phyloP scores from a whole-genome alignment of 2,113 vertebrate genomes.

The Pygoscelis adeliae region DNA sequence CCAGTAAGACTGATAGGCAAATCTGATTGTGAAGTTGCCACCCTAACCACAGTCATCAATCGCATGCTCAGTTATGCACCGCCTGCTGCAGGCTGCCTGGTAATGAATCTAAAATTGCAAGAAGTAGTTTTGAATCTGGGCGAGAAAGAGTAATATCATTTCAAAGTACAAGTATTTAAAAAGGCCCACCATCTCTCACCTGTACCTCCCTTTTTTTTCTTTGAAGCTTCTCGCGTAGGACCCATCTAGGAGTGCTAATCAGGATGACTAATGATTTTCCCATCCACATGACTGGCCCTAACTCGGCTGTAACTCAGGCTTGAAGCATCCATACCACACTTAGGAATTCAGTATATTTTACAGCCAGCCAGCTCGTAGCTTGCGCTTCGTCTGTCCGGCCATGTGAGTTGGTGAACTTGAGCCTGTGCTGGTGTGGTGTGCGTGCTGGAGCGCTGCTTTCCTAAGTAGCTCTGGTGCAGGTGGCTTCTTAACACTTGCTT shows the following conservation, averaged over 20 bases:
- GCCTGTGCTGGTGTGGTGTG: accelerated
- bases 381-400: accelerated
- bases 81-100: neutral
- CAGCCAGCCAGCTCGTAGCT: neutral
- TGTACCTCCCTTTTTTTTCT: neutral
- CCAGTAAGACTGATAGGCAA: no score
- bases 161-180: neutral
- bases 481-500: neutral
- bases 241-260: neutral
- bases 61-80: neutral
- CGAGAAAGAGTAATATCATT: neutral
- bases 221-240: neutral
- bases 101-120: neutral
- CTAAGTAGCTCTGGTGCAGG: neutral
- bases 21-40: neutral
- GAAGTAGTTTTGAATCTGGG: neutral
- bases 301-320: neutral
- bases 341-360: accelerated
- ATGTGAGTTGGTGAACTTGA: neutral
- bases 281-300: neutral
- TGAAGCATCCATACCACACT: neutral
- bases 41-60: neutral
- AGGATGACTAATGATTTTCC: neutral
- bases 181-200: neutral
- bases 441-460: accelerated